Percentiles rank a stretch among this genome's conserved stretches.
Evolutionary conservation across 53 echinoderm and acorn worm species (phyloP).

Genomic region (Patiria pectinifera): DNA sequence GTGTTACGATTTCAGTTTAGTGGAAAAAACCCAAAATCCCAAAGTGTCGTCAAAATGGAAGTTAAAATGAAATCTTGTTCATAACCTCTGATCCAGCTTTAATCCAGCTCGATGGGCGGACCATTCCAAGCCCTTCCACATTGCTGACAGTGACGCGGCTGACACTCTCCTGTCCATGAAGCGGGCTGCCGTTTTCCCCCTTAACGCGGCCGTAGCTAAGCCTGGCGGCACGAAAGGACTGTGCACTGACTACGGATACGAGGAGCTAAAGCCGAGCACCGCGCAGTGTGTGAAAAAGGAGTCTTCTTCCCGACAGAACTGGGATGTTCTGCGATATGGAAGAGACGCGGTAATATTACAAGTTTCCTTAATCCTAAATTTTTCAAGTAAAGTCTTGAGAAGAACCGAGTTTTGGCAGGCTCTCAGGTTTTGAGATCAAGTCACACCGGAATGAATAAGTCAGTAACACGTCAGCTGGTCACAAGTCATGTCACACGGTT

Average conservation of each 20-base stretch:
- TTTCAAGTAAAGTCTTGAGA: too few species aligned
- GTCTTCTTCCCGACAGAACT: not conserved
- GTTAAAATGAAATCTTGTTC: not conserved
- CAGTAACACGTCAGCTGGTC: too few species aligned
- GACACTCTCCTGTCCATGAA: conserved; percentile 68
- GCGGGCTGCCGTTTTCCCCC: conserved; percentile 7
- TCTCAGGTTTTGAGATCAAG: too few species aligned
- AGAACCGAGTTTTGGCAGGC: too few species aligned
- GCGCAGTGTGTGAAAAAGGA: not conserved
- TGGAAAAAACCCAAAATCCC: too few species aligned
- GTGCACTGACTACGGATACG: not conserved
- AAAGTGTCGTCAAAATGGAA: too few species aligned
- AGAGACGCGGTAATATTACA: conserved; percentile 3
- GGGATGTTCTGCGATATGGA: not conserved
- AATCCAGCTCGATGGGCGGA: conserved; percentile 19
- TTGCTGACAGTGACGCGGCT: conserved; percentile 64
- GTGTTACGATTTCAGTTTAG: too few species aligned
- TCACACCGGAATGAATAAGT: too few species aligned
- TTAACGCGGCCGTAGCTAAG: not conserved
- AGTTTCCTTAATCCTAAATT: not conserved
- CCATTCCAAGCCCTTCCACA: not conserved
- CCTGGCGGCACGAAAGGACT: not conserved
- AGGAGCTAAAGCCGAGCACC: not conserved
- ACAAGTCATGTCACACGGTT: too few species aligned
- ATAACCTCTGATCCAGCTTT: not conserved